phyloP scores from a whole-genome alignment of 2,113 vertebrate genomes.

The Patagioenas fasciata region DNA sequence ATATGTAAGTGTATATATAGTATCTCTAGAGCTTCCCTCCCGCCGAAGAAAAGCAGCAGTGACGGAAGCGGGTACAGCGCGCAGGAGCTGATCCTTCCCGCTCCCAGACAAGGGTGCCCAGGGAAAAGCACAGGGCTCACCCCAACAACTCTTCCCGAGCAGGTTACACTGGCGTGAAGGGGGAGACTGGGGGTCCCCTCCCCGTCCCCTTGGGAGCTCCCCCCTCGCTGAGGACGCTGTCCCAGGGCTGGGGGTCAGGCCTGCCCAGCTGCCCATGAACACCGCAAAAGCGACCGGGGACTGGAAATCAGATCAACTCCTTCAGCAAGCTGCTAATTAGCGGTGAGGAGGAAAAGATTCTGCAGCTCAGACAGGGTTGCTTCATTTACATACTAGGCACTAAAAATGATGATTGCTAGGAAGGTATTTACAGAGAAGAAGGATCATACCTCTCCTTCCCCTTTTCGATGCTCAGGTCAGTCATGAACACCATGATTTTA shows the following conservation, averaged over 20 bases:
- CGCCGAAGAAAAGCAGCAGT: constrained; percentile 37
- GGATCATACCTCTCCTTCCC: neutral
- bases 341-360: neutral
- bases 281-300: neutral
- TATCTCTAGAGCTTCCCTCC: constrained; percentile 18
- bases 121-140: neutral
- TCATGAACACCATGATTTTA: neutral
- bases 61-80: constrained; percentile 31
- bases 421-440: constrained; percentile 50
- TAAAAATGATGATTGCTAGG: constrained; percentile 55
- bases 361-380: constrained; percentile 30
- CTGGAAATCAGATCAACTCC: neutral
- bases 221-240: neutral
- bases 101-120: neutral
- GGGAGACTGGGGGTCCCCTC: neutral
- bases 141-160: neutral
- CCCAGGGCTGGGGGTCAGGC: neutral
- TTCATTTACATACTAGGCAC: constrained; percentile 60
- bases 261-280: neutral
- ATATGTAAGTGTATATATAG: constrained; percentile 2
- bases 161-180: neutral
- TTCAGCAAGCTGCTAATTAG: neutral
- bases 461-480: neutral
- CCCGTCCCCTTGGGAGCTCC: neutral
- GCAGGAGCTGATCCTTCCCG: neutral